Conservation (phyloP, 1,140 invertebrate species). For the Philaenus spumarius region DNA sequence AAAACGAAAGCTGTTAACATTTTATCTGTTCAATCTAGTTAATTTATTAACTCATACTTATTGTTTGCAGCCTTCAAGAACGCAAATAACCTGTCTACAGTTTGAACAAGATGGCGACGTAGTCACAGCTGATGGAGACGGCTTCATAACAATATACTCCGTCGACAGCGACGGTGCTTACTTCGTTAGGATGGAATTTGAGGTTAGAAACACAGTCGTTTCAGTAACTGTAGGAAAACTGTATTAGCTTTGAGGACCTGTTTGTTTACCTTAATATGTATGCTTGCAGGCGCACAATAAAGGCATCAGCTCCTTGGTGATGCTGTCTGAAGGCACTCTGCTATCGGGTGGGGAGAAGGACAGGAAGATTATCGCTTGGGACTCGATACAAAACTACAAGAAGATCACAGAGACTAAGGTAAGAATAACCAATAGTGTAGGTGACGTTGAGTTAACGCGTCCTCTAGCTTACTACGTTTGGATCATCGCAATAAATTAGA, state of each 20-base stretch:
- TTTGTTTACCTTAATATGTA: not conserved
- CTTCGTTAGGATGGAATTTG: constrained; percentile 79
- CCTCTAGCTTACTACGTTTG: too few species aligned
- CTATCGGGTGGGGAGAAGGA: constrained; percentile 86
- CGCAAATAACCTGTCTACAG: constrained; percentile 75
- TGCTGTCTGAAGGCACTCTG: constrained; percentile 82
- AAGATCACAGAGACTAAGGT: constrained; percentile 85
- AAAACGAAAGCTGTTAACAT: too few species aligned
- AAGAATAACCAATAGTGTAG: constrained; percentile 24
- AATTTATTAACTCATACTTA: too few species aligned
- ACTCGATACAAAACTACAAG: constrained; percentile 83
- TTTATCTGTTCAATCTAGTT: too few species aligned
- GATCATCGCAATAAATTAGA: too few species aligned
- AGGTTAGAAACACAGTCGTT: too few species aligned
- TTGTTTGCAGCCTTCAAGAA: constrained; percentile 58
- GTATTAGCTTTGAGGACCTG: too few species aligned
- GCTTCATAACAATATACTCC: constrained; percentile 89
- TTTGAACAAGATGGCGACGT: constrained; percentile 92
- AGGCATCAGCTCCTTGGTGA: constrained; percentile 75
- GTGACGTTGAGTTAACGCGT: too few species aligned
- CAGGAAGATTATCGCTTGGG: constrained; percentile 85
- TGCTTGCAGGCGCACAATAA: constrained; percentile 66
- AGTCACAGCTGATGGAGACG: constrained; percentile 89
- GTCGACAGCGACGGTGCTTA: constrained; percentile 82
- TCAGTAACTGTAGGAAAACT: too few species aligned